Evolutionary conservation across 2,888 invertebrate genomes (phyloP).

Genomic region (Dinocampus coccinellae): DNA sequence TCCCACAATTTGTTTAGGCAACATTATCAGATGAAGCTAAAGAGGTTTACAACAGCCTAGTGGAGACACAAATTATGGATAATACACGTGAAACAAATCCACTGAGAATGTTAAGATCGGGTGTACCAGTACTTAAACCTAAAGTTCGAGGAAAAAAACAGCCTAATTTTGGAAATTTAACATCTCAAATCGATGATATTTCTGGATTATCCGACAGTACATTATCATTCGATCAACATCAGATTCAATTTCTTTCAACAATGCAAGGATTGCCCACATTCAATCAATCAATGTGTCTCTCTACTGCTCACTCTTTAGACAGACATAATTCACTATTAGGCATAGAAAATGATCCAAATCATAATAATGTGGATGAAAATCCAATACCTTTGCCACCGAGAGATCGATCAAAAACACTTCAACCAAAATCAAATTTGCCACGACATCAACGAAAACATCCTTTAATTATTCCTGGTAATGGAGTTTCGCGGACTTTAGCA

Average conservation of each 20-base stretch:
- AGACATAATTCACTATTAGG: slow-evolving; percentile 58
- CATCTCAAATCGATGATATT: slow-evolving; percentile 52
- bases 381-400: slow-evolving; percentile 85
- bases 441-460: slow-evolving; percentile 87
- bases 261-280: slow-evolving; percentile 59
- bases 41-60: slow-evolving; percentile 92
- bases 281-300: slow-evolving; percentile 50
- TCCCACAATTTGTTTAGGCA: slow-evolving; percentile 74
- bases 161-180: slow-evolving; percentile 53
- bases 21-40: slow-evolving; percentile 90
- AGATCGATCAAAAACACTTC: slow-evolving; percentile 77
- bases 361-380: slow-evolving; percentile 70
- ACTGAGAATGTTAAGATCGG: slow-evolving; percentile 76
- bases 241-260: slow-evolving; percentile 62
- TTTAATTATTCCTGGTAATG: slow-evolving; percentile 79
- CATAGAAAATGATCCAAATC: slow-evolving; percentile 57
- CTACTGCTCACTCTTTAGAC: slow-evolving; percentile 52
- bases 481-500: slow-evolving; percentile 75
- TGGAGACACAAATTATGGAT: slow-evolving; percentile 75
- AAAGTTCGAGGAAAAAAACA: slow-evolving; percentile 72
- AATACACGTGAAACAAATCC: slow-evolving; percentile 72
- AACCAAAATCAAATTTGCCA: slow-evolving; percentile 75
- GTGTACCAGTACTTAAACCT: slow-evolving; percentile 73
- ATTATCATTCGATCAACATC: slow-evolving; percentile 57
- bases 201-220: slow-evolving; percentile 40